Evolutionary conservation across 2,888 invertebrate species (phyloP).

Genomic region (Lasioglossum villosulum): DNA sequence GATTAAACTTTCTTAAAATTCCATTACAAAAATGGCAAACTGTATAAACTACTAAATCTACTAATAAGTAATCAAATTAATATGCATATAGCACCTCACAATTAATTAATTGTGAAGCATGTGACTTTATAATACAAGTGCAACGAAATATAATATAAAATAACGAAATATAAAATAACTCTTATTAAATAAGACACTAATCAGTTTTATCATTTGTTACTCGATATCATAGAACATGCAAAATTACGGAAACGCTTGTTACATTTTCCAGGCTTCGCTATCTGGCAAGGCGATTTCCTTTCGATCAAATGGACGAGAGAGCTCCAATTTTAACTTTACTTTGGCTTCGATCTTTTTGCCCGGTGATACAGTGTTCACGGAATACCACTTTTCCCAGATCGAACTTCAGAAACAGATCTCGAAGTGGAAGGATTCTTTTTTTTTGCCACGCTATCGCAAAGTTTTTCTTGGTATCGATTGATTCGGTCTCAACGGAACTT

Average conservation of each 20-base stretch:
- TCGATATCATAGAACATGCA: not conserved
- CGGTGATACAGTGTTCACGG: constrained; percentile 10
- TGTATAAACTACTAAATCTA: too few relatives aligned
- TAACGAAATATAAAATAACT: too few relatives aligned
- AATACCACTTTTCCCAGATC: constrained; percentile 12
- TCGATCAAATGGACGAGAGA: not conserved
- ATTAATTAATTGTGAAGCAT: too few relatives aligned
- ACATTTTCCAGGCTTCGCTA: not conserved
- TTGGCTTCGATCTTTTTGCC: not conserved
- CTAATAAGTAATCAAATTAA: too few relatives aligned
- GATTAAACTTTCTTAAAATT: too few relatives aligned
- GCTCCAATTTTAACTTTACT: constrained; percentile 14
- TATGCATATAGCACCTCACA: too few relatives aligned
- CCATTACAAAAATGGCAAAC: too few relatives aligned
- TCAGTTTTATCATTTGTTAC: not conserved
- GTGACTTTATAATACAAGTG: too few relatives aligned
- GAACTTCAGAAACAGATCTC: constrained; percentile 11
- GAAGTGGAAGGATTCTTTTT: constrained; percentile 3
- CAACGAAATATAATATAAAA: too few relatives aligned
- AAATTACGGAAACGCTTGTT: not conserved
- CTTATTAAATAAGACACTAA: not conserved
- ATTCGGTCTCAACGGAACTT: constrained; percentile 24
- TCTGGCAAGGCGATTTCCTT: not conserved
- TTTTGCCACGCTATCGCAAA: constrained; percentile 15
- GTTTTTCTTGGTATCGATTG: constrained; percentile 34